Evolutionary conservation across 2,797 vertebrate species (phyloP), one percentile per base, ranked within the genome.

Genomic region (Sebastes itinus): DNA sequence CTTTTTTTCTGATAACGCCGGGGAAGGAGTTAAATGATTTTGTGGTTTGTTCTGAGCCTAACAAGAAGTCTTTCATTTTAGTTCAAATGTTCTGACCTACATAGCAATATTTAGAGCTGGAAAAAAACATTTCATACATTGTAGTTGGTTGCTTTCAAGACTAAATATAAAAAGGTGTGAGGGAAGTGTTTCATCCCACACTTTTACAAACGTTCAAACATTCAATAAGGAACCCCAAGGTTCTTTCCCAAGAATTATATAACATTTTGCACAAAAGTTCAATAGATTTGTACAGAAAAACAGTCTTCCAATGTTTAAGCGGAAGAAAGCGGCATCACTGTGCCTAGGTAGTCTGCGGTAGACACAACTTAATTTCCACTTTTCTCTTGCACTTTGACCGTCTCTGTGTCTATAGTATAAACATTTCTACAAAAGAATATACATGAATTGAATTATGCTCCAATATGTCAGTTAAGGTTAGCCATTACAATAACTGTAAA

Each of bases 71-170:
- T 62, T 72, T 69, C 11, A 58, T 35, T 42, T 8, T 16, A 49
- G n/a, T 67, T 83, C 49, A 80, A 60, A 70, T 35, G 13, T 64
- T 49, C 20, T 49, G 61, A 67, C 35, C 60, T 75, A 65, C 55
- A 75, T 56, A 62, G 49, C 9, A 72, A 72, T 32, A 75, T 74
- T 61, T 66, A 68, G 7, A 77, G 52, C 7, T 30, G 9, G 14
- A 65, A 20, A 69, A 59, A 22, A 32, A 27, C 20, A 52, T 16
- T 10, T 52, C 49, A n/a, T 52, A 52, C 7, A 56, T 49, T 16
- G 22, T 2, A 18, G 14, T 63, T n/a, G 2, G 12, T 12, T 13
- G 55, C 13, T 61, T 55, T 58, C 1, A 3, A 58, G 13, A 55
- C 16, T 28, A 56, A 65, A 77, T 30, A 65, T 12, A 46, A 64